A percentile compares a stretch with the other conserved stretches of the same genome.
phyloP scores from a whole-genome alignment of 2,888 invertebrate genomes.

The Globia sparganii region DNA sequence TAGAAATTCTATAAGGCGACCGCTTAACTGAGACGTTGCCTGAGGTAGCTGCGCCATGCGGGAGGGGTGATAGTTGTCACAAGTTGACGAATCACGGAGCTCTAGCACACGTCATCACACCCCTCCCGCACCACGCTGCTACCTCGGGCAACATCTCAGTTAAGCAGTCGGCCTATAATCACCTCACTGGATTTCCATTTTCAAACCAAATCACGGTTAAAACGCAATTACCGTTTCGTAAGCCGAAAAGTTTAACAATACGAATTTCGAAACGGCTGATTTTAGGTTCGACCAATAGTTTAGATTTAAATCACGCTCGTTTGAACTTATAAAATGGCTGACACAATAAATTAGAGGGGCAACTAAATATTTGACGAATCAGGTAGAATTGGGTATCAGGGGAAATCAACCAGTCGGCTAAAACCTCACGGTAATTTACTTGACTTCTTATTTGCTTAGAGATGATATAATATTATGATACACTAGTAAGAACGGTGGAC shows the following conservation, averaged over 20 bases:
- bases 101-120: too few relatives aligned
- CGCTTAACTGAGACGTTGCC: too few relatives aligned
- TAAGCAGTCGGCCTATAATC: slow-evolving; percentile 15
- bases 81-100: too few relatives aligned
- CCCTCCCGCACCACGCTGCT: too few relatives aligned
- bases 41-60: too few relatives aligned
- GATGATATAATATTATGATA: background rate
- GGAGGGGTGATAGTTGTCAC: too few relatives aligned
- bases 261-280: slow-evolving; percentile 58
- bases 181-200: slow-evolving; percentile 46
- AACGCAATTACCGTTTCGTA: slow-evolving; percentile 65
- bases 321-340: slow-evolving; percentile 51
- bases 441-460: background rate
- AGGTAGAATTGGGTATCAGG: slow-evolving; percentile 8
- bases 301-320: slow-evolving; percentile 64
- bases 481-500: background rate
- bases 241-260: slow-evolving; percentile 63
- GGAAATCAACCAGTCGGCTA: background rate
- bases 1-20: slow-evolving; percentile 22
- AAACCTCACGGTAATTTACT: slow-evolving; percentile 1
- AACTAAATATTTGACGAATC: slow-evolving; percentile 37
- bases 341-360: slow-evolving; percentile 51
- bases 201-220: slow-evolving; percentile 64
- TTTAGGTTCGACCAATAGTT: slow-evolving; percentile 32
- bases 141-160: too few relatives aligned